phyloP scores from a whole-genome alignment of 2,113 vertebrate species.

The Rhadina sibilatrix region DNA sequence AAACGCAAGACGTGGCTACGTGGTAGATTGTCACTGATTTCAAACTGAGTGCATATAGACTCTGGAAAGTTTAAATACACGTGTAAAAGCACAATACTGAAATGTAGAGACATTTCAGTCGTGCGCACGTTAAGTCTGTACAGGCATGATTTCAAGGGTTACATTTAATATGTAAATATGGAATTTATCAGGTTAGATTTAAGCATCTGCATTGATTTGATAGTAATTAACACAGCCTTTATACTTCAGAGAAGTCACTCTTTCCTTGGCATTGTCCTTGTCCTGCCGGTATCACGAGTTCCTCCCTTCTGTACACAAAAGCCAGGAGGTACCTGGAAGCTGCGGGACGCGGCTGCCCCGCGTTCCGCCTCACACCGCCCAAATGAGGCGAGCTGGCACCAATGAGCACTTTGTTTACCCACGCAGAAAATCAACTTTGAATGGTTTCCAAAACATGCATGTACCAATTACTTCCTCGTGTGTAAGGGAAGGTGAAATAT shows the following conservation, averaged over 20 bases:
- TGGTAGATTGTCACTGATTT: not conserved
- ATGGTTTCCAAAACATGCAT: slow-evolving; percentile 62
- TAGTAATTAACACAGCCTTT: slow-evolving; percentile 40
- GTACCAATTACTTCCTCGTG: slow-evolving; percentile 49
- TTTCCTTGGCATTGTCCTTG: not conserved
- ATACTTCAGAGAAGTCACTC: not conserved
- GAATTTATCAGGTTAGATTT: slow-evolving; percentile 47
- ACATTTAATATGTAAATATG: not conserved
- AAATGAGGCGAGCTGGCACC: not conserved
- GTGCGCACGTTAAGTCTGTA: not conserved
- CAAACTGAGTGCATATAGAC: not conserved
- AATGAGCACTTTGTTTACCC: slow-evolving; percentile 35
- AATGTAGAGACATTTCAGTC: not conserved
- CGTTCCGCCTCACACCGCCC: not conserved
- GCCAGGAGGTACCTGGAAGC: not conserved
- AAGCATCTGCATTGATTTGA: slow-evolving; percentile 51
- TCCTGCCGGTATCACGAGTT: not conserved
- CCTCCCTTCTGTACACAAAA: not conserved
- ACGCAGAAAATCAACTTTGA: slow-evolving; percentile 51
- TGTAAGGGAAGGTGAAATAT: slow-evolving; percentile 50
- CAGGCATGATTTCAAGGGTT: not conserved
- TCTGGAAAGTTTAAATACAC: not conserved
- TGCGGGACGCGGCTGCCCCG: not conserved
- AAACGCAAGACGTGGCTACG: not conserved
- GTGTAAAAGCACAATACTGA: not conserved